Evolutionary conservation across 2,888 invertebrate genomes (phyloP).

Genomic region (Nemurella pictetii): DNA sequence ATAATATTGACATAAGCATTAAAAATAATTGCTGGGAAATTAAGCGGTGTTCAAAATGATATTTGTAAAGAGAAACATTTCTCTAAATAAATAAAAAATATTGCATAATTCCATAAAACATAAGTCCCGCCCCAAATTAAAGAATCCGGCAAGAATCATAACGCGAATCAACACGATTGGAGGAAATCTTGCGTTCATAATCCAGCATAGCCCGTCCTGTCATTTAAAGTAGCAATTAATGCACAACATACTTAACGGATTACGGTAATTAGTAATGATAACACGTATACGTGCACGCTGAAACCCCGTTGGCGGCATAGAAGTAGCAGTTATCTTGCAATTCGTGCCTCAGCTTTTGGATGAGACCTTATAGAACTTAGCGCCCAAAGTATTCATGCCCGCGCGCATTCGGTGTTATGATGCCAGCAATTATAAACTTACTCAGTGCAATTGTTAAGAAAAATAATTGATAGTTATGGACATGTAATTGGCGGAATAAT

Average conservation of each 20-base stretch:
- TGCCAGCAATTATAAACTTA: not conserved
- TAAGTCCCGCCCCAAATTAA: not conserved
- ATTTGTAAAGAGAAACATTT: not conserved
- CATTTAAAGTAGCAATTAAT: not conserved
- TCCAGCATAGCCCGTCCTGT: not conserved
- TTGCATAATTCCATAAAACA: not conserved
- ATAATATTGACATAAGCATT: not conserved
- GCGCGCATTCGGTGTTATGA: too few species aligned
- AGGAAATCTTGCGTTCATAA: not conserved
- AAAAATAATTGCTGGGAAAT: not conserved
- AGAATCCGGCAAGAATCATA: not conserved
- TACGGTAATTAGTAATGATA: not conserved
- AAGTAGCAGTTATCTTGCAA: not conserved
- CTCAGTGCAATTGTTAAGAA: not conserved
- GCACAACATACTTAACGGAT: not conserved
- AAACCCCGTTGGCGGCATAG: not conserved
- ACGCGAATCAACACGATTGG: not conserved
- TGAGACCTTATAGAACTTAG: too few species aligned
- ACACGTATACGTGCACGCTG: not conserved
- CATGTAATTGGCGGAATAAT: not conserved
- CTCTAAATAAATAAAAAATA: not conserved
- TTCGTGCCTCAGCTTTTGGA: not conserved
- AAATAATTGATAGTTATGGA: not conserved
- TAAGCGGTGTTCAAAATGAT: not conserved
- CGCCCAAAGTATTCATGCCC: not conserved